Base-by-base conservation (phyloP, 2,888 invertebrate genomes). In the Noctua pronuba region DNA sequence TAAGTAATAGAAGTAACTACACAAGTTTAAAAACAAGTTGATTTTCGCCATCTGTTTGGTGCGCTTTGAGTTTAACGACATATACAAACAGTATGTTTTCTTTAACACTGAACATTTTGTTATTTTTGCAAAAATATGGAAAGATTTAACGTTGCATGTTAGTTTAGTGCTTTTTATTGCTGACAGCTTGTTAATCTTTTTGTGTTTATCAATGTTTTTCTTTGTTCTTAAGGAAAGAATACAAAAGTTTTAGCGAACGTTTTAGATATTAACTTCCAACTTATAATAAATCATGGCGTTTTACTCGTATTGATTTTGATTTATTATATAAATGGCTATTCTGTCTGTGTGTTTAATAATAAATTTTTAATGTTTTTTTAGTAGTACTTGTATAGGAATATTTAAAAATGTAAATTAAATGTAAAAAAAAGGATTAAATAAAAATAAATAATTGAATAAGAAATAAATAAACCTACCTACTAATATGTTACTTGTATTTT, bases 1-100 rank as follows among this genome's bases (percentile, higher is more conserved):
- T 66, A 75, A 70, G 75, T 74, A 82, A 83, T 78, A 80, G 69
- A 72, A 77, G 70, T 69, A 74, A 84, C 60, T 58, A 74, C 41
- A 78, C 65, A 71, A 86, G 52, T 79, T 60, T 72, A 52, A 79
- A 82, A 80, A 82, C 75, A 72, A 72, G 68, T 75, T 70, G 78
- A 75, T 69, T 76, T 84, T 65, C 41, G 44, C 62, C 67, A 81
- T 60, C 44, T 84, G 60, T 76, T 76, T 65, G 16, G 64, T 69
- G 52, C 35, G 60, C 35, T 68, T 65, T 55, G 52, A 28, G 68
- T 75, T 83, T 78, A 68, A 78, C n/a, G 58, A 77, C 66, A 64
- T 73, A 46, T 46, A 52, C 4, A 55, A 49, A 77, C 81, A 66
- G 16, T 24, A 65, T 38, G 60, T 81, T 73, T 58, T 73, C 46